phyloP scores from a whole-genome alignment of 2,113 vertebrate species.

The Mionectes macconnelli region DNA sequence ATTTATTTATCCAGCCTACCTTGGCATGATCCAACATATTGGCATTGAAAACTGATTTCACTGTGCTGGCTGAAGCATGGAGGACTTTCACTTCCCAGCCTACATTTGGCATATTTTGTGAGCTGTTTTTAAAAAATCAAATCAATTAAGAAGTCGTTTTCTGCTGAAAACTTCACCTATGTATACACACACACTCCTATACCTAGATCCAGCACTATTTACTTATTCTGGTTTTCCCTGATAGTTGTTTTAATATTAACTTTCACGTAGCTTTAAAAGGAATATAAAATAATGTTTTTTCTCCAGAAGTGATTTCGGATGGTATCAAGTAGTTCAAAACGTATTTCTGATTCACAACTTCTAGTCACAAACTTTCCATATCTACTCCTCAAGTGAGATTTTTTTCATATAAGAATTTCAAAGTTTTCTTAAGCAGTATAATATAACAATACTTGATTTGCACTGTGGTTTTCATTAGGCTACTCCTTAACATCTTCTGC shows the following conservation, averaged over 20 bases:
- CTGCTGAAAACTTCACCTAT: not conserved
- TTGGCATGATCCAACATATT: not conserved
- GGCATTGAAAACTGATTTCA: not conserved
- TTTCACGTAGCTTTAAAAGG: not conserved
- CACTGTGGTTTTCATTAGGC: not conserved
- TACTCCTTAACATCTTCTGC: not conserved
- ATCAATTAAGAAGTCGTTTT: not conserved
- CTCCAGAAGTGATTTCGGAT: not conserved
- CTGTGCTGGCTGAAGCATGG: not conserved
- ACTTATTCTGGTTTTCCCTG: not conserved
- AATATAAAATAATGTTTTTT: not conserved
- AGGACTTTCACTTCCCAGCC: not conserved
- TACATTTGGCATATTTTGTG: not conserved
- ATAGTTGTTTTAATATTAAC: not conserved
- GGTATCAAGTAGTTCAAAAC: not conserved
- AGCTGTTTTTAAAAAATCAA: not conserved
- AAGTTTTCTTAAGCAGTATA: constrained; percentile 20
- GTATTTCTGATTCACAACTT: not conserved
- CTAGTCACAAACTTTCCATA: not conserved
- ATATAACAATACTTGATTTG: constrained; percentile 26
- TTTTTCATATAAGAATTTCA: not conserved
- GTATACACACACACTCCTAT: not conserved
- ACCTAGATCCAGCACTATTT: not conserved
- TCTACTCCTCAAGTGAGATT: not conserved
- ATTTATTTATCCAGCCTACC: not conserved